Evolutionary conservation across 92 coral and sea anemone species (phyloP).

Genomic region (Bergia sp.): DNA sequence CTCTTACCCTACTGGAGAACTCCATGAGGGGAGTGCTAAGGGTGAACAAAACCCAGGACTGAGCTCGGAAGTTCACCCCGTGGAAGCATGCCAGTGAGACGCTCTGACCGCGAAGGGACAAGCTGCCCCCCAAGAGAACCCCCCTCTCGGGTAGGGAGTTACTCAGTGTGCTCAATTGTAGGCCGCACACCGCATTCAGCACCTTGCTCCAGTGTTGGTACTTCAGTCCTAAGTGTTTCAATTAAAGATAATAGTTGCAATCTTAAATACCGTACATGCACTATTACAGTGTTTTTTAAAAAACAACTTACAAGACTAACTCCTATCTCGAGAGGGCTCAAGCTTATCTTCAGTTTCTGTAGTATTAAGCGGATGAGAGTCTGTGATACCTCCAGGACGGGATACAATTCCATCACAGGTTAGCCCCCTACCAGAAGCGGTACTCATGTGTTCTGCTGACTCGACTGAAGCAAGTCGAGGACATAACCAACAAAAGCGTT

Average conservation of each 20-base stretch:
- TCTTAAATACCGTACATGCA: too few species aligned
- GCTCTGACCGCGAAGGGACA: constrained; percentile 81
- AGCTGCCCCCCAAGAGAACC: constrained; percentile 88
- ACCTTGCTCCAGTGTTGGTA: constrained; percentile 99
- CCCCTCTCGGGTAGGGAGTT: constrained; percentile 92
- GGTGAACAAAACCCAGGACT: constrained; percentile 95
- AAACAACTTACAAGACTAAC: too few species aligned
- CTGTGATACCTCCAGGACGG: too few species aligned
- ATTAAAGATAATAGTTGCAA: background rate
- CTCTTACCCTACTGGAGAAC: constrained; percentile 81
- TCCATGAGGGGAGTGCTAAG: constrained; percentile 76
- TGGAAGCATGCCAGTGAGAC: constrained; percentile 95
- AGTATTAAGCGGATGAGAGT: too few species aligned
- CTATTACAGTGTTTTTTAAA: too few species aligned
- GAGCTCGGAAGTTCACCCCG: constrained; percentile 97
- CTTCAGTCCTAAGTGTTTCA: constrained; percentile 70
- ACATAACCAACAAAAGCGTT: too few species aligned
- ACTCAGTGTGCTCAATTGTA: constrained; percentile 76
- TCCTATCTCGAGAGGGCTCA: too few species aligned
- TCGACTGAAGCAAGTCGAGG: too few species aligned
- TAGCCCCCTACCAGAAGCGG: too few species aligned
- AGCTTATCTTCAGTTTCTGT: too few species aligned
- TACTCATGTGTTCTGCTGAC: too few species aligned
- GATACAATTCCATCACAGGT: too few species aligned
- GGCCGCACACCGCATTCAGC: constrained; percentile 77